Evolutionary conservation across 2,797 vertebrate genomes (phyloP), one percentile per base, ranked within the genome.

Genomic region (Malurus splendens): DNA sequence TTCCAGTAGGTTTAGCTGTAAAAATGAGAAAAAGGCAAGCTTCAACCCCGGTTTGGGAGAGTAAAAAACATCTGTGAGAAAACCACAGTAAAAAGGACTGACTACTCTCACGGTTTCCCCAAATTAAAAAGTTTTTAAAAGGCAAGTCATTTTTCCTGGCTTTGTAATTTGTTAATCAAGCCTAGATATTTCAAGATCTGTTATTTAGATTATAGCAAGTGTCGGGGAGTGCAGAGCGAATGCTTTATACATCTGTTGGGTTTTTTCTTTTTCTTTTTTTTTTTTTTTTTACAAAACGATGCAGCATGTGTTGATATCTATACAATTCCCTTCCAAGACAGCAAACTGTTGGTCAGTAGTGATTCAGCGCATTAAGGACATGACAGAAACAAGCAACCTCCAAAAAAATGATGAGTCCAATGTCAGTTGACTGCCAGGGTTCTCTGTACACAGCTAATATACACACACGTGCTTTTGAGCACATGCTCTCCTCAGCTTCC

Each of bases 381-480:
- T 10, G 28, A 85, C 80, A 90, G 77, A 86, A 56, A 16, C 54
- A 86, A 91, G 52, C 77, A 72, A 70, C 36, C n/a, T 42, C 36
- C 9, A 16, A 42, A 48, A 66, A 48, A 62, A 55, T 10, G 9
- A 64, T 1, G 4, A 92, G 86, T 79, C 82, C 61, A 25, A 7
- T 57, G 90, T 89, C 87, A 81, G 71, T 44, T 24, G 64, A 70
- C 84, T 87, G 85, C 41, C 65, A 65, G 76, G 89, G 80, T 90
- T 86, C 74, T 96, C 94, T 96, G 87, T 90, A 93, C 92, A 88
- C 14, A 96, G 75, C 76, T 89, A 91, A 94, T 68, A 93, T 39
- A 92, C 12, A 87, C 16, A 86, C 68, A 87, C 6, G 24, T 19
- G 81, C 70, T 91, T 94, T 82, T 36, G 3, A 77, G 87, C 81